A percentile compares a stretch with the other conserved stretches of the same genome.
These are phyloP conservation scores for Perithous albicinctus DNA, from an alignment of 2,888 invertebrate genomes.

Conservation along the genomic window DNA sequence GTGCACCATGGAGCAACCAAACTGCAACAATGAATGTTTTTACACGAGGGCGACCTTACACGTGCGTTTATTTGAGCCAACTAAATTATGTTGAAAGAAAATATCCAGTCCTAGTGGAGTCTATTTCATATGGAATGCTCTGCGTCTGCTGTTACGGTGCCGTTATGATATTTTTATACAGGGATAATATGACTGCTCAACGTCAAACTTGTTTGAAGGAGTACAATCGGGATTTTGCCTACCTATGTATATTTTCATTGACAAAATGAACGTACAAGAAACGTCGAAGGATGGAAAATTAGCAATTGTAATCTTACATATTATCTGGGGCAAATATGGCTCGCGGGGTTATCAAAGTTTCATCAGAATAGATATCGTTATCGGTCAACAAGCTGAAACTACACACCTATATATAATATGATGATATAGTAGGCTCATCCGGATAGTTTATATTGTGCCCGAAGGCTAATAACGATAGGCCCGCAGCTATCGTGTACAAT, in stretches of 20 bases:
- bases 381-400: conserved; percentile 32
- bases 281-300: neutral
- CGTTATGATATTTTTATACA: no score
- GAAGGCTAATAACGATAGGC: conserved; percentile 35
- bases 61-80: no score
- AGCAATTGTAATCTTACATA: conserved; percentile 9
- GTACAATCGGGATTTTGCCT: no score
- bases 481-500: neutral
- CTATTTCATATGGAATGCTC: no score
- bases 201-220: no score
- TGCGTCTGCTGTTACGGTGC: no score
- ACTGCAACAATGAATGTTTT: conserved; percentile 52
- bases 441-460: conserved; percentile 37
- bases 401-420: conserved; percentile 1
- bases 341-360: conserved; percentile 22
- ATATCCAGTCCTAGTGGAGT: no score
- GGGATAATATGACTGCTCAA: no score
- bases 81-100: no score
- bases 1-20: conserved; percentile 45
- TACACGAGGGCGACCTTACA: no score
- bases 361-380: conserved; percentile 43
- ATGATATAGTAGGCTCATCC: neutral
- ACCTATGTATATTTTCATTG: no score
- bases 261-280: no score
- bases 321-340: conserved; percentile 26